Evolutionary conservation across 2,888 invertebrate genomes (phyloP), one percentile per base, ranked within the genome.

Genomic region (Crepidodera aurea): DNA sequence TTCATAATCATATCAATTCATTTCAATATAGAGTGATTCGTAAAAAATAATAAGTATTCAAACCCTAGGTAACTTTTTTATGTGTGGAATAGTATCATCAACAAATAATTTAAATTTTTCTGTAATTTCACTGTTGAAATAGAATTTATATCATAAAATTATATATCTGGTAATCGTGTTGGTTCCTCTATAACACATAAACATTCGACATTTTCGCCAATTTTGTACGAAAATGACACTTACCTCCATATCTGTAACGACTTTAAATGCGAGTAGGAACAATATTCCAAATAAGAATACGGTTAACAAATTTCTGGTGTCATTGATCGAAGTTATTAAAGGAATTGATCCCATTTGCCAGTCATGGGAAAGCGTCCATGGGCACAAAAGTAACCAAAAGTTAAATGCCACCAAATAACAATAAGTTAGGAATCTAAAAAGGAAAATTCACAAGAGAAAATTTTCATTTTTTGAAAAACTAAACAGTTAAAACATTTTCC

Each of bases 281-380:
- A 88, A 82, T 5, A 88, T 82, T 8, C 86, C 84, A 65, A 90
- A 84, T 62, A 91, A 89, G n/a, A 88, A 83, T 69, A 87, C 85
- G 0, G 93, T 90, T 62, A 90, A 85, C 60, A 91, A 75, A 80
- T 93, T 93, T 71, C 93, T 83, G 1, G 84, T 83, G 77, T 94
- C 94, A 73, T 85, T 84, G n/a, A 89, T 79, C 37, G 87, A 86
- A 50, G 90, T 87, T 69, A 94, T 85, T 63, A 93, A 83, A 18
- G 93, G 92, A 63, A 94, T 88, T n/a, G 92, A 93, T 3, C 92
- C 92, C 90, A 92, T 91, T 82, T 94, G 93, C 94, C 94, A 94
- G 80, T 94, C 94, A 77, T 94, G 93, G 71, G 91, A 91, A 40
- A 94, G 83, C 1, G 87, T 87, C 74, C 87, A 85, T 0, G 94